phyloP scores from a whole-genome alignment of 2,113 vertebrate genomes.

The Cygnus buccinator region DNA sequence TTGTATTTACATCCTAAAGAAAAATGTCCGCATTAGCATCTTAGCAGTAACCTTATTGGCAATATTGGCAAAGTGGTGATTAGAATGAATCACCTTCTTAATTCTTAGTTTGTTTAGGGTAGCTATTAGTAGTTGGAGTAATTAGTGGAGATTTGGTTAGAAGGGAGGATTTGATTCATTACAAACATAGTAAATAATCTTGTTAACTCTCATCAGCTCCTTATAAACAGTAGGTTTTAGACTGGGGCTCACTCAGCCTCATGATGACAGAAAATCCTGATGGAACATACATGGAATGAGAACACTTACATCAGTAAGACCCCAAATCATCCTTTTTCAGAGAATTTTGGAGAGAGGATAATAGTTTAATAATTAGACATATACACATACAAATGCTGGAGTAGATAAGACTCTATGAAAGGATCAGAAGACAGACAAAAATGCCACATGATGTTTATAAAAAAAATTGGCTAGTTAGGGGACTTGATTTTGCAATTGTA shows the following conservation, averaged over 20 bases:
- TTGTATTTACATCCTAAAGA: neutral
- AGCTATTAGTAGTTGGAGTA: slow-evolving; percentile 18
- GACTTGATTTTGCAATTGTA: neutral
- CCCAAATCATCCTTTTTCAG: neutral
- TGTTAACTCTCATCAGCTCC: neutral
- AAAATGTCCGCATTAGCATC: neutral
- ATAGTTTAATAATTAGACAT: neutral
- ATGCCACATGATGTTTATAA: neutral
- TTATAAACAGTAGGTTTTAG: neutral
- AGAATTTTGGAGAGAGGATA: neutral
- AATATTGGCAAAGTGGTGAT: slow-evolving; percentile 5
- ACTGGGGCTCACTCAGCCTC: neutral
- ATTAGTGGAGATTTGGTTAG: neutral
- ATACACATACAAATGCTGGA: neutral
- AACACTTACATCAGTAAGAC: neutral
- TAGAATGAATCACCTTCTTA: neutral
- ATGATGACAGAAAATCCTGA: neutral
- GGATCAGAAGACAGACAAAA: neutral
- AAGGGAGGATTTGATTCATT: neutral
- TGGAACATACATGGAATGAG: neutral
- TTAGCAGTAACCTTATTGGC: neutral
- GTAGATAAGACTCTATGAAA: neutral
- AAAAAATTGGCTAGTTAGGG: neutral
- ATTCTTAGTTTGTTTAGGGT: neutral
- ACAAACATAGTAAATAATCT: neutral